Percentiles rank a stretch among this genome's conserved stretches.
phyloP scores from a whole-genome alignment of 2,113 vertebrate genomes.

The Accipiter cooperii region DNA sequence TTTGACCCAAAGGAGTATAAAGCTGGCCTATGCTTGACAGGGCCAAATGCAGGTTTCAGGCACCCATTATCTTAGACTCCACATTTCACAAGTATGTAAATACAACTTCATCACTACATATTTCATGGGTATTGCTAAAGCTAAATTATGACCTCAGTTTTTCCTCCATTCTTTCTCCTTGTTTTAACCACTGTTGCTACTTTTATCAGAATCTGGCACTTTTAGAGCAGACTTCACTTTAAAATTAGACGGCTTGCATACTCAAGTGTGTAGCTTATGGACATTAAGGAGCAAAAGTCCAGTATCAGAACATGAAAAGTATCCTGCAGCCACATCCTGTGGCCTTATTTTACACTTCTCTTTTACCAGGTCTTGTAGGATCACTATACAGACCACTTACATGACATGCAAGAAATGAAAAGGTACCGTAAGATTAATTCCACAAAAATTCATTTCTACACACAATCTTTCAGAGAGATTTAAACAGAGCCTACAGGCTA shows the following conservation, averaged over 20 bases:
- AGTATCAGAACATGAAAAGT: not conserved
- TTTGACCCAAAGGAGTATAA: not conserved
- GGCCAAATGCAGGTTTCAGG: not conserved
- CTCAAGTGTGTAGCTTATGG: not conserved
- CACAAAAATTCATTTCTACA: not conserved
- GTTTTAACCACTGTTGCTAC: not conserved
- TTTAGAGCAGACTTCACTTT: not conserved
- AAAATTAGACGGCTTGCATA: not conserved
- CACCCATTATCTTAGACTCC: not conserved
- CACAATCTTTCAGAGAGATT: not conserved
- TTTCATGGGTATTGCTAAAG: not conserved
- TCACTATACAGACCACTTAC: not conserved
- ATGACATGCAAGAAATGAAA: not conserved
- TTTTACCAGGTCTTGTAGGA: not conserved
- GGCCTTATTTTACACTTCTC: not conserved
- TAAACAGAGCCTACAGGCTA: not conserved
- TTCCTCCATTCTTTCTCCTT: not conserved
- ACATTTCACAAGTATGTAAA: not conserved
- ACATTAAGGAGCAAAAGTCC: not conserved
- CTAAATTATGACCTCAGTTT: not conserved
- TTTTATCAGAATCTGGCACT: not conserved
- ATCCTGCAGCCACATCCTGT: not conserved
- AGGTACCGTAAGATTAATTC: rapidly evolving
- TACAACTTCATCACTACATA: not conserved
- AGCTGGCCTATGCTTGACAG: rapidly evolving